phyloP scores from a whole-genome alignment of 2,888 invertebrate species.

The Tenthredo mesomela region DNA sequence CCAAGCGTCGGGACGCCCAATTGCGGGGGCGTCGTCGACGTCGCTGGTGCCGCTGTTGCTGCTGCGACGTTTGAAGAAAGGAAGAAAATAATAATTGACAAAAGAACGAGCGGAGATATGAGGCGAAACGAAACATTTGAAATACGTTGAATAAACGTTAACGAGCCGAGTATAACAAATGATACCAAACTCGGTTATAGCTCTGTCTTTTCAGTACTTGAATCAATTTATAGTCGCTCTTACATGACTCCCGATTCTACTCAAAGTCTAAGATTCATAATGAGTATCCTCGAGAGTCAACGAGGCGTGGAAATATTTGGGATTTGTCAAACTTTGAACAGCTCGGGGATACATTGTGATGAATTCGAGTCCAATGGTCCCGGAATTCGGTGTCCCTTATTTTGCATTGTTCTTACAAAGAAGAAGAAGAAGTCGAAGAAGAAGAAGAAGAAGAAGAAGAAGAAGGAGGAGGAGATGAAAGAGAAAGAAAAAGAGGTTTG shows the following conservation, averaged over 20 bases:
- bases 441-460: not conserved
- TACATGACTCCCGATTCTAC: not conserved
- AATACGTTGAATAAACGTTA: conserved; percentile 20
- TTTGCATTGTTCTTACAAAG: conserved; percentile 7
- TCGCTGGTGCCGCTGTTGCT: not conserved
- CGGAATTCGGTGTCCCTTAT: conserved; percentile 2
- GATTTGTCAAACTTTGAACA: conserved; percentile 29
- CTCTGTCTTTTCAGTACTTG: not conserved
- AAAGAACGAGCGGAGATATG: conserved; percentile 23
- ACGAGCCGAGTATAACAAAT: not conserved
- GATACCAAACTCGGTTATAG: conserved; percentile 23
- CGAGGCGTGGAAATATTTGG: not conserved
- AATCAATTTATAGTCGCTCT: not conserved
- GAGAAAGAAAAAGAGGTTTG: not conserved
- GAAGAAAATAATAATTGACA: conserved; percentile 48
- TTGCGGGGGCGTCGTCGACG: conserved; percentile 63
- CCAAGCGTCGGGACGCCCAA: conserved; percentile 71
- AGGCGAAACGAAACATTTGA: not conserved
- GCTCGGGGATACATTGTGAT: not conserved
- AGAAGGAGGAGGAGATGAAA: not conserved
- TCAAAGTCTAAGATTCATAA: not conserved
- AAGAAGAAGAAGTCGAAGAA: not conserved
- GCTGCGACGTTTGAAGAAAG: conserved; percentile 1
- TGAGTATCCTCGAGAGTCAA: not conserved
- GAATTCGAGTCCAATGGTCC: conserved; percentile 18